These are phyloP conservation scores for Solea senegalensis DNA, from an alignment of 2,113 vertebrate species.

Conservation along the genomic window DNA sequence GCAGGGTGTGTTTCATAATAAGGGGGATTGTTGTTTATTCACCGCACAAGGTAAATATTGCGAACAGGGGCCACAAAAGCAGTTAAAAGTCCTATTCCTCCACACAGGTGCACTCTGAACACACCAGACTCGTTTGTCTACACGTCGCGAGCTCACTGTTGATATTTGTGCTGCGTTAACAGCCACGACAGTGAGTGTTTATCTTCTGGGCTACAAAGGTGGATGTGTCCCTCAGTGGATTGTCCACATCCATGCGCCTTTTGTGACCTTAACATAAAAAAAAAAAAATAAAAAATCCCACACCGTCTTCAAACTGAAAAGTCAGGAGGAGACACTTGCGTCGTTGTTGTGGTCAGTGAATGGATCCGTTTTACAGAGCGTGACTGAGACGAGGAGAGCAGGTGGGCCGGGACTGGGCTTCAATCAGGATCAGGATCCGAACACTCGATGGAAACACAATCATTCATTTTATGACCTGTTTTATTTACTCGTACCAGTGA, in stretches of 20 bases:
- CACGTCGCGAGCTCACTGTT: slow-evolving; percentile 22
- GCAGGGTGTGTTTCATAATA: background rate
- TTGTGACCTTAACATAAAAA: slow-evolving; percentile 13
- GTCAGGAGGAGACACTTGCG: no score
- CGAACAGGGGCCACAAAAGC: no score
- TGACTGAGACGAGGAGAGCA: background rate
- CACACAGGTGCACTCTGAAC: slow-evolving; percentile 18
- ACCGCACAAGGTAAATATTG: background rate
- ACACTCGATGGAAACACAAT: background rate
- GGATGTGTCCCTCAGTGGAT: slow-evolving; percentile 30
- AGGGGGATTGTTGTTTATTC: background rate
- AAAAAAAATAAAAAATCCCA: no score
- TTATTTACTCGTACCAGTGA: background rate
- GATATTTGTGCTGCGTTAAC: slow-evolving; percentile 53
- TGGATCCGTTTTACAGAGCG: background rate
- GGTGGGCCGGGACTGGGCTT: background rate
- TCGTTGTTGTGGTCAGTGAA: background rate
- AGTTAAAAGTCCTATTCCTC: background rate
- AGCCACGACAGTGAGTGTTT: slow-evolving; percentile 44
- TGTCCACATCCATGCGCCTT: no score
- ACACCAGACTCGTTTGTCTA: slow-evolving; percentile 22
- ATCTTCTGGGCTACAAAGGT: slow-evolving; percentile 46
- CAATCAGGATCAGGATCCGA: background rate
- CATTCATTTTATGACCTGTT: background rate
- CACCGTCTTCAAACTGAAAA: background rate